Conservation (phyloP, 1,140 invertebrate genomes). For the Conus ventricosus region DNA sequence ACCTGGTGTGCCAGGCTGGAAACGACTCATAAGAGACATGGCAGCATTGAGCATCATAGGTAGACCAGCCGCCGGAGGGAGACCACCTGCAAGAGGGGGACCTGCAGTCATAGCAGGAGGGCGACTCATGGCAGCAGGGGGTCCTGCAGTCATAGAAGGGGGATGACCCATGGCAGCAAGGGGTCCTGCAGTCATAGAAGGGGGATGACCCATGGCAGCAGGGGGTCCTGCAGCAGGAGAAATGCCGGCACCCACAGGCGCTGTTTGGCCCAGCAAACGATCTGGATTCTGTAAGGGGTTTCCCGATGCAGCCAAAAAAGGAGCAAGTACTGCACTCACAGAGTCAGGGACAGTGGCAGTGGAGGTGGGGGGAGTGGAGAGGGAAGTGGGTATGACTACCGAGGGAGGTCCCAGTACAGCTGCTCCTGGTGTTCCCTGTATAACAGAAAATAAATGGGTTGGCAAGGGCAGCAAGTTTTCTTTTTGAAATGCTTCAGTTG, state of each 20-base stretch:
- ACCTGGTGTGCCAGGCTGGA: background rate
- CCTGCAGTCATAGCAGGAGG: no score
- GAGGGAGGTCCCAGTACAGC: background rate
- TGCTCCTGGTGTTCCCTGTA: background rate
- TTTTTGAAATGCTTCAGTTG: no score
- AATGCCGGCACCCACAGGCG: background rate
- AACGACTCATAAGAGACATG: background rate
- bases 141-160: no score
- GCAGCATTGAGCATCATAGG: conserved; percentile 5
- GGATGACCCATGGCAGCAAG: no score
- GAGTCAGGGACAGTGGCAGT: background rate
- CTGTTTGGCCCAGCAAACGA: background rate
- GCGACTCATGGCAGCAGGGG: no score
- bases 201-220: no score
- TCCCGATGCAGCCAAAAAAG: background rate
- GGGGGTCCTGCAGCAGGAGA: no score
- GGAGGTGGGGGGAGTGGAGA: background rate
- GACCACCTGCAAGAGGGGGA: no score
- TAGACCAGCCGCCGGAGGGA: background rate
- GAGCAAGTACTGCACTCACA: background rate
- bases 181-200: no score
- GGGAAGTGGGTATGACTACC: background rate
- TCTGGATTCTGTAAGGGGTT: background rate
- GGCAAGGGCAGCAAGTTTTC: no score
- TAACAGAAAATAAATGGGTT: background rate